phyloP scores from a whole-genome alignment of 1,140 invertebrate genomes.

The Bactericera cockerelli region DNA sequence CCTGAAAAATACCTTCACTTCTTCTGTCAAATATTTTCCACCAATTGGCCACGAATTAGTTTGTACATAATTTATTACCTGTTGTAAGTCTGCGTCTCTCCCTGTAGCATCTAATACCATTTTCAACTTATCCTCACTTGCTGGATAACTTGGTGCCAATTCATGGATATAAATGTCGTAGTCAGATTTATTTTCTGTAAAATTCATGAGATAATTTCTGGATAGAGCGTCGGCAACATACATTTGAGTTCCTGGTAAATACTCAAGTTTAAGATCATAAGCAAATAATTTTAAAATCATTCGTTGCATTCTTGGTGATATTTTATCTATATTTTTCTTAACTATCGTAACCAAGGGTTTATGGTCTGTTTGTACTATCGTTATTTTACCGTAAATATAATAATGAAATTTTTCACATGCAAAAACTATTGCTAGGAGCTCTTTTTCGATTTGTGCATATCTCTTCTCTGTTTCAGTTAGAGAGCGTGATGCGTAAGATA shows the following conservation, averaged over 20 bases:
- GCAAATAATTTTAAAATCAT: slow-evolving; percentile 27
- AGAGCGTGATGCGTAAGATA: slow-evolving; percentile 28
- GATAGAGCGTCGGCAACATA: slow-evolving; percentile 19
- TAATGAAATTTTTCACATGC: slow-evolving; percentile 25
- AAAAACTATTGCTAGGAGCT: slow-evolving; percentile 25
- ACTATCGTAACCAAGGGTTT: slow-evolving; percentile 28
- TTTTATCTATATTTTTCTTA: slow-evolving; percentile 27
- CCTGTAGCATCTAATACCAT: neutral
- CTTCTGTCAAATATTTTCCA: neutral
- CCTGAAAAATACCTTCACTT: neutral
- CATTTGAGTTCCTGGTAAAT: slow-evolving; percentile 18
- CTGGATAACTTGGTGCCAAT: neutral
- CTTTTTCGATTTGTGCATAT: slow-evolving; percentile 28
- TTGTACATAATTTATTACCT: neutral
- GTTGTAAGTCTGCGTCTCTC: neutral
- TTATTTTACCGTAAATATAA: slow-evolving; percentile 24
- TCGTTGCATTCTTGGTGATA: slow-evolving; percentile 27
- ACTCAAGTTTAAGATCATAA: slow-evolving; percentile 30
- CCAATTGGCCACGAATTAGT: neutral
- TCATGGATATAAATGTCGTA: neutral
- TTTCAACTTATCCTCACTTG: neutral
- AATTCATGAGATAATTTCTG: neutral
- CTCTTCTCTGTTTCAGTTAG: slow-evolving; percentile 25
- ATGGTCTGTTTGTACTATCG: slow-evolving; percentile 30
- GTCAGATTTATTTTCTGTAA: neutral